Evolutionary conservation across 2,797 vertebrate genomes (phyloP).

Genomic region (Muraenolepis orangiensis): DNA sequence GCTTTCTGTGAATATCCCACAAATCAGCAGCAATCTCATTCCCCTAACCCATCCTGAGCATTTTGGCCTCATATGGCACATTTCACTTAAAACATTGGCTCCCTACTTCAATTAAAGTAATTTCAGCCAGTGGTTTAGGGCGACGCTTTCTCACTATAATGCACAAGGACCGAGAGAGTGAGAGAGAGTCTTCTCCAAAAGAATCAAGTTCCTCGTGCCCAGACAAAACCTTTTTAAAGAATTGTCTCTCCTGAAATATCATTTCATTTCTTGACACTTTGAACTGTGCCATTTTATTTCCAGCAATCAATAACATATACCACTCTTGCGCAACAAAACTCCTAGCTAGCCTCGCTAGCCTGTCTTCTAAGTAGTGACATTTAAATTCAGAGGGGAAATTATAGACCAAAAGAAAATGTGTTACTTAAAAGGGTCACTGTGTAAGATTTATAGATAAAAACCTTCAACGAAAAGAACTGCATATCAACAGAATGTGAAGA

Average conservation of each 20-base stretch:
- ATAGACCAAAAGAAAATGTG: background rate
- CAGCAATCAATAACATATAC: background rate
- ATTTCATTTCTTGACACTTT: background rate
- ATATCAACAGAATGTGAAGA: too few relatives aligned
- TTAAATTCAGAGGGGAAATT: background rate
- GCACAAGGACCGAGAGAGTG: conserved; percentile 38
- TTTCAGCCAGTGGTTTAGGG: conserved; percentile 46
- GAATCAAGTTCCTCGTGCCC: conserved; percentile 28
- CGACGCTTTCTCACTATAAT: conserved; percentile 49
- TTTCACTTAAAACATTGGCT: conserved; percentile 51
- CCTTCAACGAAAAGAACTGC: too few relatives aligned
- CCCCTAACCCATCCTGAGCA: conserved; percentile 48
- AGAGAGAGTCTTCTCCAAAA: conserved; percentile 42
- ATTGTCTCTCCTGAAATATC: background rate
- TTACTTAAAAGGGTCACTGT: background rate
- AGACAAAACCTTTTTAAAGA: conserved; percentile 3
- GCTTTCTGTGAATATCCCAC: conserved; percentile 14
- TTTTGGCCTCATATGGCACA: conserved; percentile 50
- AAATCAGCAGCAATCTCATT: conserved; percentile 50
- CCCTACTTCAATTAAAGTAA: conserved; percentile 55
- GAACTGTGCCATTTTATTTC: background rate
- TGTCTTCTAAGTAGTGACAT: background rate
- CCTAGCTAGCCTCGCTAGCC: background rate
- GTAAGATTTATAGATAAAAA: too few relatives aligned
- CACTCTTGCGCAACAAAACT: background rate